Conservation (phyloP, 1,140 invertebrate species). For the Eupeodes corollae region DNA sequence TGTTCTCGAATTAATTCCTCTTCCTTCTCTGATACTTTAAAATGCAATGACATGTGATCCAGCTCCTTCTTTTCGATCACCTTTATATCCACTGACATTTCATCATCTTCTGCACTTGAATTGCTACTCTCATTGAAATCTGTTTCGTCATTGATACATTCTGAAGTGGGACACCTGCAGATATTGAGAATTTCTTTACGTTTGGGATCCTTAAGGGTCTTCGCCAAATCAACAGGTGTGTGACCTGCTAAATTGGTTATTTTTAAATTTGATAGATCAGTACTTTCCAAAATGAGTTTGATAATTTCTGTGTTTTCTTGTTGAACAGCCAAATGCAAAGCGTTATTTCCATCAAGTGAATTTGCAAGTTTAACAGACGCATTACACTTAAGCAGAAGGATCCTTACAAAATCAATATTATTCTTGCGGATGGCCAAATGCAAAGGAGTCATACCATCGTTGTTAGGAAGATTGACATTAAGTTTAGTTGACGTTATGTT, state of each 20-base stretch:
- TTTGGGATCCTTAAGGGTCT: constrained; percentile 3
- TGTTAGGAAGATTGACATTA: constrained; percentile 31
- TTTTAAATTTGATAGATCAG: constrained; percentile 17
- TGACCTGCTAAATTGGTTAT: constrained; percentile 19
- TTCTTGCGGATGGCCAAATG: constrained; percentile 42
- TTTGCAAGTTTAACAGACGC: constrained; percentile 41
- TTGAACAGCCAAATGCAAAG: constrained; percentile 44
- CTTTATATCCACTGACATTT: constrained; percentile 7
- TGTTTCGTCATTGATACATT: too few species aligned
- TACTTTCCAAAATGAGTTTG: constrained; percentile 38
- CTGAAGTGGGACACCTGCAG: too few species aligned
- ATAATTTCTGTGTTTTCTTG: constrained; percentile 38
- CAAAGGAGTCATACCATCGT: constrained; percentile 41
- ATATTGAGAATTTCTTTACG: too few species aligned
- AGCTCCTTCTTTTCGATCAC: too few species aligned
- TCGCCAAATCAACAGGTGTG: constrained; percentile 25
- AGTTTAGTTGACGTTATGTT: constrained; percentile 6
- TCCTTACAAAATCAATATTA: constrained; percentile 37
- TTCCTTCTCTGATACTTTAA: constrained; percentile 8
- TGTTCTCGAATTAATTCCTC: neutral
- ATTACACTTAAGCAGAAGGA: constrained; percentile 37
- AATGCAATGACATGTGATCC: too few species aligned
- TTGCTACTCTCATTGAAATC: too few species aligned
- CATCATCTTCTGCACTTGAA: constrained; percentile 5
- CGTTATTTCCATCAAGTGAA: constrained; percentile 43